Conservation (phyloP, 2,113 vertebrate genomes). For the Lepidothrix coronata region DNA sequence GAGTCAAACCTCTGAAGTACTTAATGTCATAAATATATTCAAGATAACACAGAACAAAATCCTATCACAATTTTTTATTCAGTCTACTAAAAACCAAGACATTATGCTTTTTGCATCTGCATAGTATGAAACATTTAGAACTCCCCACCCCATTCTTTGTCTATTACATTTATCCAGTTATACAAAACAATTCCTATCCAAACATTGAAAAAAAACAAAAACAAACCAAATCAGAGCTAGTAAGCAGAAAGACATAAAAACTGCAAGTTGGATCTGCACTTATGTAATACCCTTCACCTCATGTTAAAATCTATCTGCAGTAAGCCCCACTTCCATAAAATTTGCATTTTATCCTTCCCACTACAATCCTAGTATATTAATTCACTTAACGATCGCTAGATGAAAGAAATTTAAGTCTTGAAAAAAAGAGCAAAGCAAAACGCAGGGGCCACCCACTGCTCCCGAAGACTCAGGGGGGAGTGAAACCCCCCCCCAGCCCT, state of each 20-base stretch:
- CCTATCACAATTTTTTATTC: neutral
- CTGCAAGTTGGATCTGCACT: neutral
- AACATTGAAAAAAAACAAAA: neutral
- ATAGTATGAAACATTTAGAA: neutral
- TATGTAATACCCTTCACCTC: neutral
- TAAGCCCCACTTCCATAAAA: neutral
- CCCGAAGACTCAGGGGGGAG: neutral
- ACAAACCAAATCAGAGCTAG: neutral
- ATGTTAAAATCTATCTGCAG: neutral
- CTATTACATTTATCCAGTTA: neutral
- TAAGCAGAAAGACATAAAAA: neutral
- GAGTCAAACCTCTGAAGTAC: neutral
- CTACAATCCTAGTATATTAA: neutral
- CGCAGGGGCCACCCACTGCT: neutral
- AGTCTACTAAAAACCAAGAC: neutral
- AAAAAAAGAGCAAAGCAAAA: neutral
- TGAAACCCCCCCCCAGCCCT: neutral
- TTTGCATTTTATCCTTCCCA: neutral
- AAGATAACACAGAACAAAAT: neutral
- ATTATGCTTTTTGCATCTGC: neutral
- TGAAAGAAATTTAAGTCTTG: neutral
- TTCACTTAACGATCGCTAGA: neutral
- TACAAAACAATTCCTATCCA: neutral
- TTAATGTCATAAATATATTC: neutral
- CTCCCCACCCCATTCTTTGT: neutral